phyloP scores from a whole-genome alignment of 35 echinoderm and acorn worm genomes.

The Ophioderma brevispina region DNA sequence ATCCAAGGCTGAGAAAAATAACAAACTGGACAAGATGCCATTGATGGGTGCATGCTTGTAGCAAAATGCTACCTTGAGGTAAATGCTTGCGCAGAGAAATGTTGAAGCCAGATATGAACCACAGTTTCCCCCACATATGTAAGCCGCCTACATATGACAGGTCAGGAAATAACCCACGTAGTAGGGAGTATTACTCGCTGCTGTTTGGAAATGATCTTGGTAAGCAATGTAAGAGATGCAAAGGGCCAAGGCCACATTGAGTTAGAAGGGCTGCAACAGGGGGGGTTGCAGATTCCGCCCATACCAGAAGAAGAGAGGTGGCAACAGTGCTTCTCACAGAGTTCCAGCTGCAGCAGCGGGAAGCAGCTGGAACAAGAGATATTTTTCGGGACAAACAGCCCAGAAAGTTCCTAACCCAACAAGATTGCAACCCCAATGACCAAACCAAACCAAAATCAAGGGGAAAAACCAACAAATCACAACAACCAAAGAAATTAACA shows the following conservation, averaged over 20 bases:
- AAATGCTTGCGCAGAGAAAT: conserved; percentile 34
- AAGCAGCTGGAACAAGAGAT: neutral
- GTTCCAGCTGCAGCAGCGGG: neutral
- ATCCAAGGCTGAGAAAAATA: neutral
- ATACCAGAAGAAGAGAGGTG: neutral
- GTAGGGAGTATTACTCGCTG: neutral
- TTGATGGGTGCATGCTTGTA: conserved; percentile 36
- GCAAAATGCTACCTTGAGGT: conserved; percentile 35
- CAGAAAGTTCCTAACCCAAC: neutral
- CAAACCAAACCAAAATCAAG: no score
- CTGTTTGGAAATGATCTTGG: conserved; percentile 61
- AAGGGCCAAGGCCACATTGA: conserved; percentile 34
- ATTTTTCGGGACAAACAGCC: neutral
- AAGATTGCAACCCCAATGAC: no score
- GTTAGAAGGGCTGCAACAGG: neutral
- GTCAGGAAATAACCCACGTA: neutral
- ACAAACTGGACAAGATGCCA: neutral
- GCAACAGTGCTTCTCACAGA: neutral
- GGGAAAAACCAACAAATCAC: no score
- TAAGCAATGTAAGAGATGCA: conserved; percentile 58
- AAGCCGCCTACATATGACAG: conserved; percentile 1
- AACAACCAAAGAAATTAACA: no score
- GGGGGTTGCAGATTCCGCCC: no score
- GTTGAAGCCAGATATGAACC: conserved; percentile 48
- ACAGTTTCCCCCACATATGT: conserved; percentile 12